These are phyloP conservation scores for Dicerorhinus sumatrensis DNA, from an alignment of 2,113 vertebrate species.

Conservation along the genomic window DNA sequence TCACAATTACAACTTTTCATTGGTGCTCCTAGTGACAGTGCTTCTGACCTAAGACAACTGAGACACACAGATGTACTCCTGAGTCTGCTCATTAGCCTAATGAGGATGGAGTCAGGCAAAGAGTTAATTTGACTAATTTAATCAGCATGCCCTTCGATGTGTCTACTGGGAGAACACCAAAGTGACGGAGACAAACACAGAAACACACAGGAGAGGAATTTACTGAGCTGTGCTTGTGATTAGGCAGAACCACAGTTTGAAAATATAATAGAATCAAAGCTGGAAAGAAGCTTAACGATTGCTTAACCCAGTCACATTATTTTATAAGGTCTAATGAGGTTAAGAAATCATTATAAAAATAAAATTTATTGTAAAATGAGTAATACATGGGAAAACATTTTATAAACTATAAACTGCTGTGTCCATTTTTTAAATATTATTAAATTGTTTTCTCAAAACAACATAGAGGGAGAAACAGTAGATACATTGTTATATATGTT, in stretches of 20 bases:
- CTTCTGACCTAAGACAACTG: conserved; percentile 68
- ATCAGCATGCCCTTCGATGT: conserved; percentile 70
- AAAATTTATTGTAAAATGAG: background rate
- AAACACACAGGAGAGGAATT: conserved; percentile 58
- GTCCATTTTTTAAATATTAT: background rate
- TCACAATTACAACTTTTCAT: conserved; percentile 68
- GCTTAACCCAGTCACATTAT: background rate
- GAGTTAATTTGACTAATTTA: conserved; percentile 82
- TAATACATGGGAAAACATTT: conserved; percentile 24
- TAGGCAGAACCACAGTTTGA: conserved; percentile 57
- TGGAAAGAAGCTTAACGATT: conserved; percentile 49
- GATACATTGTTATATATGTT: background rate
- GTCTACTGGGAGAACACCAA: conserved; percentile 76
- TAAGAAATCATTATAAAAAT: conserved; percentile 46
- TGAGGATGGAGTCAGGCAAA: conserved; percentile 81
- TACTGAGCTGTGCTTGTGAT: conserved; percentile 54
- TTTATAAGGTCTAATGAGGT: conserved; percentile 64
- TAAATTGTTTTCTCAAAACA: conserved; percentile 32
- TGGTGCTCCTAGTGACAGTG: conserved; percentile 62
- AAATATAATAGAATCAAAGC: conserved; percentile 63
- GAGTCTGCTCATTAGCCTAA: conserved; percentile 86
- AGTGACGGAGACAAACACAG: conserved; percentile 67
- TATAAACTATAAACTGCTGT: background rate
- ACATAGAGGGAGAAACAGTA: background rate
- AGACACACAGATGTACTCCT: conserved; percentile 49